Evolutionary conservation across 1,140 invertebrate genomes (phyloP).

Genomic region (Drosophila hydei): DNA sequence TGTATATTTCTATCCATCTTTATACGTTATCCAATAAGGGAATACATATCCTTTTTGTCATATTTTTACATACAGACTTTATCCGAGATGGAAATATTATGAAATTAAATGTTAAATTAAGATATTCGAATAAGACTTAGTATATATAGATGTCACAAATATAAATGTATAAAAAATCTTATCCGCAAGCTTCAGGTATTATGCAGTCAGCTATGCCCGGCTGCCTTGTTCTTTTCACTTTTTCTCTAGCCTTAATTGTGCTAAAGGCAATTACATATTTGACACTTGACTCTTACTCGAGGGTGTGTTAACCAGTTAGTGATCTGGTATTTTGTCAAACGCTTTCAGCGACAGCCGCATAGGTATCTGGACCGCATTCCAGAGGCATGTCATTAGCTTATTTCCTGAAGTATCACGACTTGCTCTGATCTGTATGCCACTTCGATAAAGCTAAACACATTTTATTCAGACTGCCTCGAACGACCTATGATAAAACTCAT

Average conservation of each 20-base stretch:
- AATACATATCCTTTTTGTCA: too few species aligned
- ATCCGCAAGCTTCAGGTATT: background rate
- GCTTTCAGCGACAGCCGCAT: slow-evolving; percentile 22
- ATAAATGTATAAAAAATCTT: too few species aligned
- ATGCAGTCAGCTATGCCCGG: background rate
- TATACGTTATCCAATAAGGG: too few species aligned
- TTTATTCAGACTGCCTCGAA: slow-evolving; percentile 6
- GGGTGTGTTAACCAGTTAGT: slow-evolving; percentile 34
- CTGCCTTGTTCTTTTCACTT: background rate
- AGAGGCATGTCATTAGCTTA: slow-evolving; percentile 5
- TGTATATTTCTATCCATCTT: too few species aligned
- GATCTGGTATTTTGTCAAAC: slow-evolving; percentile 34
- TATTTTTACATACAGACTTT: background rate
- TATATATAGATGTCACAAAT: too few species aligned
- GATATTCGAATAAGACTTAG: too few species aligned
- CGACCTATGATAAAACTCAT: background rate
- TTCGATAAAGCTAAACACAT: background rate
- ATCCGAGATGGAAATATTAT: background rate
- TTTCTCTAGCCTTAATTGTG: slow-evolving; percentile 29
- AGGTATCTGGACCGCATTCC: slow-evolving; percentile 40
- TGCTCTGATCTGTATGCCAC: background rate
- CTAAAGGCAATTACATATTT: slow-evolving; percentile 36
- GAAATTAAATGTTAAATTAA: too few species aligned
- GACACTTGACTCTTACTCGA: slow-evolving; percentile 37
- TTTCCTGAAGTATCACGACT: slow-evolving; percentile 16